Percentiles rank a stretch among this genome's conserved stretches.
Evolutionary conservation across 2,113 vertebrate species (phyloP).

Genomic region (Eurystomus gularis): DNA sequence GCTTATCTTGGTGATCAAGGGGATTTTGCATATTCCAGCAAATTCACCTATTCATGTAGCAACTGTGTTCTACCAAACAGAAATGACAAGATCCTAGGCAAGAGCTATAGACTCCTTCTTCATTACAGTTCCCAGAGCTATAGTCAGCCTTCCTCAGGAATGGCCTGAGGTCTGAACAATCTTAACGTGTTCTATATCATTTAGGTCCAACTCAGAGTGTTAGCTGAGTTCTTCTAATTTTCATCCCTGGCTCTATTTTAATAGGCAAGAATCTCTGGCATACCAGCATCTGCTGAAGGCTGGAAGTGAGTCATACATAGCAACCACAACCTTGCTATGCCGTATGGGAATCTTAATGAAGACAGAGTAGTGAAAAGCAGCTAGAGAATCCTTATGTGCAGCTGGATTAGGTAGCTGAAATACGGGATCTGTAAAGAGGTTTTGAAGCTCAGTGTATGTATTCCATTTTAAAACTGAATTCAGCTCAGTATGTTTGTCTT

Average conservation of each 20-base stretch:
- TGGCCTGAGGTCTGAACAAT: neutral
- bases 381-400: neutral
- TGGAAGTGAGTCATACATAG: conserved; percentile 36
- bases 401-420: neutral
- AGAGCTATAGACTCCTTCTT: neutral
- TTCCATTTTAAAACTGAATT: neutral
- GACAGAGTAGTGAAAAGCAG: neutral
- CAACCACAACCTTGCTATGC: neutral
- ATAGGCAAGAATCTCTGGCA: neutral
- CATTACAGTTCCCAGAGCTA: neutral
- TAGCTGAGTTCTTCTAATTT: neutral
- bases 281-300: neutral
- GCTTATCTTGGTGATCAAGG: neutral
- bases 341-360: neutral
- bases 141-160: neutral
- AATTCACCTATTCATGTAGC: neutral
- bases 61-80: neutral
- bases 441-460: neutral
- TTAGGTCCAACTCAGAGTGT: neutral
- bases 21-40: neutral
- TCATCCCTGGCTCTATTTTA: neutral
- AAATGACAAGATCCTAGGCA: neutral
- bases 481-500: neutral
- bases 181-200: neutral
- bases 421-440: neutral